These are phyloP conservation scores for Myotis findleyi DNA, from an alignment of 2,797 vertebrate genomes.

Conservation along the genomic window DNA sequence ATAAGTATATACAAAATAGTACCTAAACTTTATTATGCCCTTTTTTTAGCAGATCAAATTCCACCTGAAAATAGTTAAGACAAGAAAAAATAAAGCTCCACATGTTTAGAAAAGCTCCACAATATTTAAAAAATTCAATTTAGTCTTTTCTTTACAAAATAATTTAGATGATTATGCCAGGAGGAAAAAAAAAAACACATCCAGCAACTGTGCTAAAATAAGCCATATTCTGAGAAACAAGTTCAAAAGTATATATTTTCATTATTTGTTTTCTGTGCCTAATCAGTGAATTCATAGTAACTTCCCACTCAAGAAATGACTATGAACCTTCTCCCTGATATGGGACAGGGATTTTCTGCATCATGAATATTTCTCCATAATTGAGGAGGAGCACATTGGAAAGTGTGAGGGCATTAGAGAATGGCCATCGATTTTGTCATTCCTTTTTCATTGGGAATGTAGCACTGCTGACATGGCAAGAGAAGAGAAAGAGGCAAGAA, in stretches of 20 bases:
- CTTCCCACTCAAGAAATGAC: neutral
- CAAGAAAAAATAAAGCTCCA: constrained; percentile 9
- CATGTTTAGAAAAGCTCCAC: neutral
- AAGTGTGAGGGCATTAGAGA: neutral
- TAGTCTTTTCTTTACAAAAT: constrained; percentile 18
- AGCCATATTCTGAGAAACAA: neutral
- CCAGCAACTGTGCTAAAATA: neutral
- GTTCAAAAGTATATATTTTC: neutral
- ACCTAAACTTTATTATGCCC: neutral
- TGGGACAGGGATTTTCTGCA: neutral
- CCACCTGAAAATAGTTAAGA: neutral
- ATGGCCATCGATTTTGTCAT: neutral
- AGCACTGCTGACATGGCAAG: neutral
- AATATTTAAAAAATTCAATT: constrained; percentile 15
- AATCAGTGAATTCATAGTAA: constrained; percentile 24
- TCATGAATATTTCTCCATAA: neutral
- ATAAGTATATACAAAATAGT: neutral
- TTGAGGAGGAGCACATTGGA: constrained; percentile 6
- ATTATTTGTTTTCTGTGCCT: constrained; percentile 14
- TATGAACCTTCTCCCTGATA: neutral
- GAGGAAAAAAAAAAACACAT: neutral
- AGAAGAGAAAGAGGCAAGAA: neutral
- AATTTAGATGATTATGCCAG: neutral
- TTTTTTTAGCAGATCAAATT: neutral
- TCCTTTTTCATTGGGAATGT: constrained; percentile 10